Evolutionary conservation across 1,140 invertebrate genomes (phyloP).

Genomic region (Drosophila parvula): DNA sequence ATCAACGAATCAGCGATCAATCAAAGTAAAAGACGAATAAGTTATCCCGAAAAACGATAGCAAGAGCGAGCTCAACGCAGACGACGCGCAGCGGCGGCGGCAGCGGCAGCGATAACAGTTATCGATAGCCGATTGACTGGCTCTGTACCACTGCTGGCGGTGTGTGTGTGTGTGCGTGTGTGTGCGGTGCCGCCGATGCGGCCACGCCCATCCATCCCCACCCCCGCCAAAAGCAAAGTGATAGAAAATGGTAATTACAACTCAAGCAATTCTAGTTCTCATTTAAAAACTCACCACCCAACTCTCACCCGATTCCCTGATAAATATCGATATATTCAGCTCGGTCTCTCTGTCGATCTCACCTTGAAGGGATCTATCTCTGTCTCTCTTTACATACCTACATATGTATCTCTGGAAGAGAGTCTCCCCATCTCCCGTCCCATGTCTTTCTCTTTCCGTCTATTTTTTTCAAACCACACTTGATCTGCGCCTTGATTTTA

Average conservation of each 20-base stretch:
- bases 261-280: constrained; percentile 69
- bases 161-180: constrained; percentile 79
- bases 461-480: constrained; percentile 32
- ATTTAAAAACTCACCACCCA: constrained; percentile 42
- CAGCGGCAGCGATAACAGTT: constrained; percentile 41
- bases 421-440: constrained; percentile 9
- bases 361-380: constrained; percentile 23
- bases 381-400: constrained; percentile 25
- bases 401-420: constrained; percentile 23
- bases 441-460: constrained; percentile 21
- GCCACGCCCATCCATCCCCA: constrained; percentile 71
- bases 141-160: constrained; percentile 57
- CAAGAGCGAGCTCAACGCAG: constrained; percentile 32
- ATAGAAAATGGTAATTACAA: constrained; percentile 84
- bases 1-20: constrained; percentile 47
- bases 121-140: constrained; percentile 46
- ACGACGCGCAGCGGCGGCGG: constrained; percentile 35
- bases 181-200: constrained; percentile 53
- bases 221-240: constrained; percentile 74
- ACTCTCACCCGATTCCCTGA: constrained; percentile 41
- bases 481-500: constrained; percentile 45
- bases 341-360: constrained; percentile 41
- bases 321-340: constrained; percentile 25
- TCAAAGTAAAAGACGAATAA: constrained; percentile 27
- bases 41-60: constrained; percentile 13